phyloP scores from a whole-genome alignment of 2,888 invertebrate species.

The Lepetodrilus schrolli region DNA sequence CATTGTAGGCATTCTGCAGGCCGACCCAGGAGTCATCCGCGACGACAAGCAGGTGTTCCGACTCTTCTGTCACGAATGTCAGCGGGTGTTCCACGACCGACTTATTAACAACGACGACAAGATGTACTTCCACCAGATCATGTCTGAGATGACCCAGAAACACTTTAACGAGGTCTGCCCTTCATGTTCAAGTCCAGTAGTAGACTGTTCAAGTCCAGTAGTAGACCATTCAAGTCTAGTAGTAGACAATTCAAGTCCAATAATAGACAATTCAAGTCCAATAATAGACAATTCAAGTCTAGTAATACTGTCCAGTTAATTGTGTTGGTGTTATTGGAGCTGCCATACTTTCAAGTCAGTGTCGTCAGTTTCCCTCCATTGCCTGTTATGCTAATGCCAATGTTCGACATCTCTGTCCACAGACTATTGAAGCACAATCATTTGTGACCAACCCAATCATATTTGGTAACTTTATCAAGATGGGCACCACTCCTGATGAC shows the following conservation, averaged over 20 bases:
- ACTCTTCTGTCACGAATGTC: slow-evolving; percentile 75
- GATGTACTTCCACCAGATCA: slow-evolving; percentile 71
- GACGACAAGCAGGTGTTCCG: slow-evolving; percentile 73
- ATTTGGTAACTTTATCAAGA: slow-evolving; percentile 89
- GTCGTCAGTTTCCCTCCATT: no score
- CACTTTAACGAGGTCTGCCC: slow-evolving; percentile 74
- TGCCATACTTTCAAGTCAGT: no score
- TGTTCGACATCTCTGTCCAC: no score
- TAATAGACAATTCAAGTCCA: no score
- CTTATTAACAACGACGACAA: slow-evolving; percentile 75
- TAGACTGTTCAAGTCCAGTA: no score
- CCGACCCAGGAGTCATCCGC: slow-evolving; percentile 78
- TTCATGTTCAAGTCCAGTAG: no score
- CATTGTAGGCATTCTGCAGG: slow-evolving; percentile 82
- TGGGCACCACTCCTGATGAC: slow-evolving; percentile 83
- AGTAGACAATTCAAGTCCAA: no score
- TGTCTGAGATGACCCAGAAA: slow-evolving; percentile 74
- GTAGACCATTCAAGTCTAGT: no score
- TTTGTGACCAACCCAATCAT: slow-evolving; percentile 78
- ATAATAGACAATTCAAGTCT: no score
- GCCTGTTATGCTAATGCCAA: no score
- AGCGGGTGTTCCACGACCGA: slow-evolving; percentile 76
- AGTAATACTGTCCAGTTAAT: no score
- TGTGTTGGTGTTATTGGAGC: no score
- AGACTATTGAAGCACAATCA: slow-evolving; percentile 71